phyloP scores from a whole-genome alignment of 2,113 vertebrate species.

The Xiphias gladius region DNA sequence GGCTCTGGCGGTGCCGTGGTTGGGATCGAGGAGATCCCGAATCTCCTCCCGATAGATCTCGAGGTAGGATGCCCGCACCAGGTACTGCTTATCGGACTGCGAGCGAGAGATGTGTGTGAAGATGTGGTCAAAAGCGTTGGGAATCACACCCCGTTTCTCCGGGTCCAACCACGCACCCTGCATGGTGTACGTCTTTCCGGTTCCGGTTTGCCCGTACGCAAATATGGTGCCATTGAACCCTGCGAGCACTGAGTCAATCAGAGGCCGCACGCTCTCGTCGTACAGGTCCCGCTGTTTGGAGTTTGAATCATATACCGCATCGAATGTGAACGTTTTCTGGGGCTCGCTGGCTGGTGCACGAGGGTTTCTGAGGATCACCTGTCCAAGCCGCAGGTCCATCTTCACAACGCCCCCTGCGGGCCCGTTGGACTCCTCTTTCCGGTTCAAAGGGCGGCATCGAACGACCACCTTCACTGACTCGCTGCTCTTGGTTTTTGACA shows the following conservation, averaged over 20 bases:
- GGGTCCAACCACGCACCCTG: conserved; percentile 93
- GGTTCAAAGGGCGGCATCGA: conserved; percentile 92
- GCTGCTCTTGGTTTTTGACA: conserved; percentile 89
- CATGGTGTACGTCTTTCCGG: conserved; percentile 98
- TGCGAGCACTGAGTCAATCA: conserved; percentile 92
- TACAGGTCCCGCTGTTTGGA: conserved; percentile 95
- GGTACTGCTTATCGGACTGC: conserved; percentile 94
- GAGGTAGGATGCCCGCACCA: conserved; percentile 96
- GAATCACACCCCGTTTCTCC: conserved; percentile 93
- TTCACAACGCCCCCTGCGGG: conserved; percentile 84
- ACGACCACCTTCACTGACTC: conserved; percentile 97
- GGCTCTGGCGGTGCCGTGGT: conserved; percentile 87
- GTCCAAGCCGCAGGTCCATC: conserved; percentile 94
- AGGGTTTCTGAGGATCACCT: conserved; percentile 94
- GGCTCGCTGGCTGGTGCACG: conserved; percentile 88
- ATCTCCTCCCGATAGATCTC: conserved; percentile 99
- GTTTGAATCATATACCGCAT: conserved; percentile 93
- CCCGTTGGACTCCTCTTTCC: conserved; percentile 90
- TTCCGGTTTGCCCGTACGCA: conserved; percentile 96
- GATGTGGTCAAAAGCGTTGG: conserved; percentile 95
- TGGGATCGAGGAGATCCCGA: conserved; percentile 89
- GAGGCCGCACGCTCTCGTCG: conserved; percentile 93
- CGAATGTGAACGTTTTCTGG: conserved; percentile 96
- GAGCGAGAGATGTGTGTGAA: conserved; percentile 98
- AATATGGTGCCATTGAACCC: conserved; percentile 98